phyloP scores from a whole-genome alignment of 1,140 invertebrate species.

The Phthorimaea operculella region DNA sequence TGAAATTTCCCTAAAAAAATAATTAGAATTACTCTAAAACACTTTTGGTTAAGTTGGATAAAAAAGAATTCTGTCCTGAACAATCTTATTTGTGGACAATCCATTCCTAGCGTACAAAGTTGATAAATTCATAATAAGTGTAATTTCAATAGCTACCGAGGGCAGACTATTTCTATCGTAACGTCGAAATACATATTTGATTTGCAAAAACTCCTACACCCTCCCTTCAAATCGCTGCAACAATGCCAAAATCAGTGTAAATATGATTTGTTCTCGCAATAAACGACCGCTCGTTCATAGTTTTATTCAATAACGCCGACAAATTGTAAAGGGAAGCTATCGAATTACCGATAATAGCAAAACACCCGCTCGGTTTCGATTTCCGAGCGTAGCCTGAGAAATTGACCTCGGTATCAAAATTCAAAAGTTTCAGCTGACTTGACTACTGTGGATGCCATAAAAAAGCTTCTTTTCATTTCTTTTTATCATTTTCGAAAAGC shows the following conservation, averaged over 20 bases:
- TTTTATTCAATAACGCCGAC: background rate
- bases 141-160: too few relatives aligned
- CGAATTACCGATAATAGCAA: conserved; percentile 6
- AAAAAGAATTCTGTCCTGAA: too few relatives aligned
- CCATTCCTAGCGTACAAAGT: too few relatives aligned
- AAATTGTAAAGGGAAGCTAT: conserved; percentile 17
- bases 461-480: background rate
- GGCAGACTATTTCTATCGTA: too few relatives aligned
- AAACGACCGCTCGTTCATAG: conserved; percentile 4
- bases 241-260: conserved; percentile 31
- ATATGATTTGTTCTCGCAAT: conserved; percentile 23
- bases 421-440: background rate
- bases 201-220: background rate
- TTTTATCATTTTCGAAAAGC: conserved; percentile 4
- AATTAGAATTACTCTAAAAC: too few relatives aligned
- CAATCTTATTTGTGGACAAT: too few relatives aligned
- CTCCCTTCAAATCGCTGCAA: conserved; percentile 13
- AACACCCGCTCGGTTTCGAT: background rate
- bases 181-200: too few relatives aligned
- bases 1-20: too few relatives aligned
- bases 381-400: background rate
- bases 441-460: background rate
- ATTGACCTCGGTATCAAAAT: too few relatives aligned
- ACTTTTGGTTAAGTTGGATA: too few relatives aligned
- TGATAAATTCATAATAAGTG: too few relatives aligned